Evolutionary conservation across 2,113 vertebrate species (phyloP), one percentile per base, ranked within the genome.

Genomic region (Microtus ochrogaster): DNA sequence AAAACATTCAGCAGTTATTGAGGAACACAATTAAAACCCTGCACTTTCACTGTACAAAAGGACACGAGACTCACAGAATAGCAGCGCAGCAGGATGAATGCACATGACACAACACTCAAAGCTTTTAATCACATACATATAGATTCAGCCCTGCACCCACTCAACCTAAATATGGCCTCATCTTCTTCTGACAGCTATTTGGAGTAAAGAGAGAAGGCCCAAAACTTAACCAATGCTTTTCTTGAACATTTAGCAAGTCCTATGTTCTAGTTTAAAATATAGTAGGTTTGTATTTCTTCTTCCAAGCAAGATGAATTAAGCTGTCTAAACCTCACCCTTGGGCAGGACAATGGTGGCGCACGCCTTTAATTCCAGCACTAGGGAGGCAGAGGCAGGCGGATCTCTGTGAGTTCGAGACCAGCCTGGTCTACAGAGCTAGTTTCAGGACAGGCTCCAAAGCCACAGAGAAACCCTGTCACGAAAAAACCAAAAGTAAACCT

Each of bases 71-170:
- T 8, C 21, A 1, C 7, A 36, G 41, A 89, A 49, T 9, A 58
- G 9, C 11, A 63, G 16, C 5, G 83, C 3, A 81, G 33, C 16
- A 79, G 7, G n/a, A 81, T 19, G 2, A 41, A 39, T 1, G 10
- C 4, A 41, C 19, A n/a, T 0, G 3, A 85, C 0, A 49, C 0
- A 58, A 11, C 22, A 66, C 24, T 41, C 76, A 74, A 72, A 44
- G 36, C 49, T 58, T 88, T 55, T 55, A 41, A 30, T 3, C 22
- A 61, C 41, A 81, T 28, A 41, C 77, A 30, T 3, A 13, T 0
- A 5, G 14, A 68, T 77, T 66, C 3, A 52, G 66, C 22, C 26
- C 0, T 72, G 47, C 16, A 22, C 11, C 49, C 22, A 86, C 6
- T 24, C 49, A 66, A 7, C 44, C 72, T 85, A n/a, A 91, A 47